Evolutionary conservation across 64 coral and sea anemone species (phyloP).

Genomic region (Montipora sp.): DNA sequence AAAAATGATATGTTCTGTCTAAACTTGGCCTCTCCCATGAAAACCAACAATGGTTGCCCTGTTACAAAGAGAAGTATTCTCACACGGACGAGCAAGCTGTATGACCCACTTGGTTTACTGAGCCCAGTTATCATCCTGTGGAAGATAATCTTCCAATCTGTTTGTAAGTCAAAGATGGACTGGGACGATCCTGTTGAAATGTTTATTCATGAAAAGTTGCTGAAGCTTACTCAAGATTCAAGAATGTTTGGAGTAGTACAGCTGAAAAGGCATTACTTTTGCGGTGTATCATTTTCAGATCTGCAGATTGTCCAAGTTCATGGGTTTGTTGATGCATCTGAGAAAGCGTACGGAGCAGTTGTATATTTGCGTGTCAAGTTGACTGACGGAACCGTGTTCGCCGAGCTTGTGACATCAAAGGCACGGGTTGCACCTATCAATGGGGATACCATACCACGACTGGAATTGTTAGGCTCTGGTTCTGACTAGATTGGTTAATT

Average conservation of each 20-base stretch:
- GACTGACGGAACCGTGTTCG: no score
- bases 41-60: not conserved
- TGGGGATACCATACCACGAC: conserved; percentile 50
- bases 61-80: not conserved
- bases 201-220: conserved; percentile 15
- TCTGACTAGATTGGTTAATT: conserved; percentile 27
- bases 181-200: not conserved
- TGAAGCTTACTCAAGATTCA: not conserved
- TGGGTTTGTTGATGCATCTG: no score
- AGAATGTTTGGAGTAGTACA: not conserved
- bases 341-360: no score
- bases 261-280: not conserved
- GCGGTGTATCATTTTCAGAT: not conserved
- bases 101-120: not conserved
- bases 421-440: not conserved
- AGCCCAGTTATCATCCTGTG: no score
- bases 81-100: not conserved
- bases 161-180: not conserved
- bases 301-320: not conserved
- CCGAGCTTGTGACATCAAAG: no score
- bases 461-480: conserved; percentile 25
- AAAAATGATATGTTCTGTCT: not conserved
- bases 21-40: not conserved
- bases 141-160: no score
- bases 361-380: no score